Evolutionary conservation across 1,140 invertebrate genomes (phyloP).

Genomic region (Anoplolepis gracilipes): DNA sequence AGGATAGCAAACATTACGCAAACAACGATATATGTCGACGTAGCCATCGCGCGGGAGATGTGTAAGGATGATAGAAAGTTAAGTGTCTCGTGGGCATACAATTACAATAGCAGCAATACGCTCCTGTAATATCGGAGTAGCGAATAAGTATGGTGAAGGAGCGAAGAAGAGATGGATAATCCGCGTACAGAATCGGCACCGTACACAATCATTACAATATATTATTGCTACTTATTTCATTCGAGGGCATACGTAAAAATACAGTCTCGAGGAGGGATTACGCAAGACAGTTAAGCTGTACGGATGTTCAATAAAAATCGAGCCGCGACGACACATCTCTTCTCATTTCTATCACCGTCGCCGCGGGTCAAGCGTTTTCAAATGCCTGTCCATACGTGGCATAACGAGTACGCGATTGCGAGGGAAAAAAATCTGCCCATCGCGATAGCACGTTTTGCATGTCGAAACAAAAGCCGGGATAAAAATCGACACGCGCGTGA

Average conservation of each 20-base stretch:
- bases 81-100: constrained; percentile 45
- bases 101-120: constrained; percentile 56
- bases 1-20: constrained; percentile 62
- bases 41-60: constrained; percentile 54
- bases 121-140: constrained; percentile 38
- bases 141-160: constrained; percentile 7
- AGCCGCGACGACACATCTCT: not conserved
- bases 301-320: constrained; percentile 26
- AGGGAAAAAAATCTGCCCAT: constrained; percentile 52
- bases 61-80: constrained; percentile 61
- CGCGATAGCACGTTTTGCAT: constrained; percentile 33
- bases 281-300: constrained; percentile 20
- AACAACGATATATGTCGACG: constrained; percentile 52
- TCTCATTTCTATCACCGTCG: not conserved
- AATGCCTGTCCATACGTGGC: not conserved
- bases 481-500: constrained; percentile 9
- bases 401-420: constrained; percentile 6
- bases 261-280: not conserved
- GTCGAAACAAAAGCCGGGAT: constrained; percentile 55
- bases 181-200: not conserved
- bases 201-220: constrained; percentile 42
- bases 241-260: constrained; percentile 14
- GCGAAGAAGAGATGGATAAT: constrained; percentile 28
- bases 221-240: constrained; percentile 54
- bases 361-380: constrained; percentile 30